These are phyloP conservation scores for Helobdella robusta DNA, from an alignment of 2,888 invertebrate genomes.

Conservation along the genomic window DNA sequence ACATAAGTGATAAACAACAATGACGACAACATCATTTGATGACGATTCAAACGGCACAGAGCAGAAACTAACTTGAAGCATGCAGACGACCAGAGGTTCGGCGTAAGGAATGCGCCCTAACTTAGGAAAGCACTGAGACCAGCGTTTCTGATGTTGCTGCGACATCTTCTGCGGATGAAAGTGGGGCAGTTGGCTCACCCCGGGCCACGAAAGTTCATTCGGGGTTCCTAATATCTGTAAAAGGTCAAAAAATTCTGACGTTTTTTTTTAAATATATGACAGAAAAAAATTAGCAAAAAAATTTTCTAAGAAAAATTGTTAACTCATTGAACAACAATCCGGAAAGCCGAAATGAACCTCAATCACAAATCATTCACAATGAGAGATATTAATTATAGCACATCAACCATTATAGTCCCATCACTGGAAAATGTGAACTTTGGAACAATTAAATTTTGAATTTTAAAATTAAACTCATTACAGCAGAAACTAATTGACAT, in stretches of 20 bases:
- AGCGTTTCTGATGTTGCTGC: constrained; percentile 1
- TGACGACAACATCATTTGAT: background rate
- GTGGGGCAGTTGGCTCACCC: constrained; percentile 14
- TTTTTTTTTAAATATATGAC: no score
- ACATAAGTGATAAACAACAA: background rate
- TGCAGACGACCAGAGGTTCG: constrained; percentile 66
- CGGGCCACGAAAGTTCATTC: constrained; percentile 9
- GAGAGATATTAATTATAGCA: no score
- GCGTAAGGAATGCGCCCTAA: constrained; percentile 77
- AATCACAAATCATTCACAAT: no score
- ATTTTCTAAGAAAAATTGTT: background rate
- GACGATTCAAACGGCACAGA: background rate
- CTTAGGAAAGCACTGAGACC: constrained; percentile 59
- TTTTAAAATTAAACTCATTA: background rate
- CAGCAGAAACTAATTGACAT: background rate
- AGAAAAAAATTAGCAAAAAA: background rate
- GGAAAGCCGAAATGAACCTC: background rate
- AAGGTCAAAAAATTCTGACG: no score
- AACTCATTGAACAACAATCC: background rate
- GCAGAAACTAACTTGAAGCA: constrained; percentile 8
- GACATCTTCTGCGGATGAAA: background rate
- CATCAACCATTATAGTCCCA: no score
- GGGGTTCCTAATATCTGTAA: constrained; percentile 13
- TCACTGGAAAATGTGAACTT: no score
- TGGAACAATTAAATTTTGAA: background rate